Percentiles rank a stretch among this genome's conserved stretches.
phyloP scores from a whole-genome alignment of 2,888 invertebrate species.

The Hypomecis punctinalis region DNA sequence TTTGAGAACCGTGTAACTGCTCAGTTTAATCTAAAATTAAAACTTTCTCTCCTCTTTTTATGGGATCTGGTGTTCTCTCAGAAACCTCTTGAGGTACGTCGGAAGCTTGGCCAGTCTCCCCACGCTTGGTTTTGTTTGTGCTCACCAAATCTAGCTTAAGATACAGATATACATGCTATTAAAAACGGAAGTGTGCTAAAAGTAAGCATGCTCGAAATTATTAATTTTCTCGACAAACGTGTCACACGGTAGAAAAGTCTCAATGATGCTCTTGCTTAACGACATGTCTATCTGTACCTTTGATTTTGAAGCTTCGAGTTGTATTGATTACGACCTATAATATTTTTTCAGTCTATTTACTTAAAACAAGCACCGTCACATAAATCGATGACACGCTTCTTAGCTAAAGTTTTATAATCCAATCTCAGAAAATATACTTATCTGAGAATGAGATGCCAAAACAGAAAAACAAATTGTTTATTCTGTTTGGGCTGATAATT shows the following conservation, averaged over 20 bases:
- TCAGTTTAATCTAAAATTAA: slow-evolving; percentile 56
- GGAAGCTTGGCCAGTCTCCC: slow-evolving; percentile 70
- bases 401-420: slow-evolving; percentile 20
- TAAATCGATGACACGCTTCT: slow-evolving; percentile 44
- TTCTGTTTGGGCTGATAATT: slow-evolving; percentile 6
- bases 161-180: too few species aligned
- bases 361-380: slow-evolving; percentile 42
- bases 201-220: too few species aligned
- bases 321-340: slow-evolving; percentile 22
- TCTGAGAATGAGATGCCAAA: not conserved
- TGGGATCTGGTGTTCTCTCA: slow-evolving; percentile 80
- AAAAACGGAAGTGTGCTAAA: too few species aligned
- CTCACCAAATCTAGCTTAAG: slow-evolving; percentile 68
- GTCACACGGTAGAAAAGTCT: too few species aligned
- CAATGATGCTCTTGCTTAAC: too few species aligned
- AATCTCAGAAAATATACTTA: not conserved
- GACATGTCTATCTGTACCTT: too few species aligned
- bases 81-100: slow-evolving; percentile 84
- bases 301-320: slow-evolving; percentile 55
- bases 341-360: slow-evolving; percentile 36
- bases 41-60: slow-evolving; percentile 74
- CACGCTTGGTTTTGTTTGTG: slow-evolving; percentile 66
- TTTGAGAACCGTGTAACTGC: slow-evolving; percentile 41
- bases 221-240: too few species aligned
- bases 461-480: slow-evolving; percentile 16